Evolutionary conservation across 2,888 invertebrate species (phyloP).

Genomic region (Halocaridina rubra): DNA sequence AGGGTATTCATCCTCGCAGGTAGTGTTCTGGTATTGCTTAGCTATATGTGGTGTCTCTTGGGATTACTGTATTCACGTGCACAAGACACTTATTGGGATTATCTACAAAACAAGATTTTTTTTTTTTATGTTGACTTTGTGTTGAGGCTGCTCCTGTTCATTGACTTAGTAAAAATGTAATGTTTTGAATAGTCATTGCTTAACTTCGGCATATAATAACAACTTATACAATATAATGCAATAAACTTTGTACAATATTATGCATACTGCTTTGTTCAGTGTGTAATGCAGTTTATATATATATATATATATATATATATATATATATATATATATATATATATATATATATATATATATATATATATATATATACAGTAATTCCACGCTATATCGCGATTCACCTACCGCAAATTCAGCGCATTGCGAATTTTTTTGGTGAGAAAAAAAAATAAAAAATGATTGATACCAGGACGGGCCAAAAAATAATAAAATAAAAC

Average conservation of each 20-base stretch:
- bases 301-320: neutral
- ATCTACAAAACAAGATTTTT: neutral
- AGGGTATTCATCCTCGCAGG: too few relatives aligned
- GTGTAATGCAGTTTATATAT: neutral
- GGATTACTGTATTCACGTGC: too few relatives aligned
- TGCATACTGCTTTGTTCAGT: neutral
- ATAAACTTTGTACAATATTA: neutral
- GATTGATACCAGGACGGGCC: too few relatives aligned
- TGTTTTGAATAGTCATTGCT: neutral
- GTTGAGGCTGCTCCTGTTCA: neutral
- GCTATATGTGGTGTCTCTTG: too few relatives aligned
- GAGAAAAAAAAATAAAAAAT: too few relatives aligned
- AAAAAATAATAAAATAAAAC: neutral
- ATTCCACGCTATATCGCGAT: too few relatives aligned
- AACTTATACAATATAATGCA: neutral
- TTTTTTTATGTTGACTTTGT: neutral
- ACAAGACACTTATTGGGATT: too few relatives aligned
- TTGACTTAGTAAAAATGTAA: neutral
- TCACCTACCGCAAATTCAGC: too few relatives aligned
- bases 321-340: neutral
- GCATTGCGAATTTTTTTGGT: too few relatives aligned
- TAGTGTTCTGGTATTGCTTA: too few relatives aligned
- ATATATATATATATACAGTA: too few relatives aligned
- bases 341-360: neutral
- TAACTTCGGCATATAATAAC: too few relatives aligned